Evolutionary conservation across 1,140 invertebrate genomes (phyloP).

Genomic region (Wiebesia pumilae): DNA sequence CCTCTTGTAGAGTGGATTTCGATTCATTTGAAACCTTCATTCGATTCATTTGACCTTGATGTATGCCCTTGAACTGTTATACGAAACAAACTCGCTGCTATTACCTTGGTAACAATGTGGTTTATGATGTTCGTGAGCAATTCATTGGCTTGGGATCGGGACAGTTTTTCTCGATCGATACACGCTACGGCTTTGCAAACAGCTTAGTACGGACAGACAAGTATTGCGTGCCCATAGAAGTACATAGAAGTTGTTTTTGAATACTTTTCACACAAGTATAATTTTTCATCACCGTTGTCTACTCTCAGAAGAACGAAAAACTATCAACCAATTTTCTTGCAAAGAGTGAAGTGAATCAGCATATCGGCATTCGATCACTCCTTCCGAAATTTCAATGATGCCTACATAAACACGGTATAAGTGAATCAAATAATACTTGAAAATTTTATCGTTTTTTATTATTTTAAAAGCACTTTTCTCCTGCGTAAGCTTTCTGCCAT

Average conservation of each 20-base stretch:
- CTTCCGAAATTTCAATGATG: background rate
- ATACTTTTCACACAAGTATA: background rate
- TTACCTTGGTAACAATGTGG: constrained; percentile 13
- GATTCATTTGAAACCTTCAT: background rate
- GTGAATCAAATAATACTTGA: background rate
- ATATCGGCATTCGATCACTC: background rate
- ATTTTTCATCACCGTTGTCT: background rate
- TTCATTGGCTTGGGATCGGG: background rate
- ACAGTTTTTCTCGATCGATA: background rate
- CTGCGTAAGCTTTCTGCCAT: background rate
- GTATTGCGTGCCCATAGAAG: background rate
- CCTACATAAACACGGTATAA: background rate
- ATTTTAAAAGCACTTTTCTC: background rate
- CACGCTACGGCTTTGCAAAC: background rate
- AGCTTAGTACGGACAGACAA: background rate
- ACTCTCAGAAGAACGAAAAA: background rate
- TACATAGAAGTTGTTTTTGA: background rate
- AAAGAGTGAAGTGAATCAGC: background rate
- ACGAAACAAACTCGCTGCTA: background rate
- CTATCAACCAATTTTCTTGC: background rate
- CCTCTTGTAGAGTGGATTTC: background rate
- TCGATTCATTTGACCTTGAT: background rate
- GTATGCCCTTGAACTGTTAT: constrained; percentile 33
- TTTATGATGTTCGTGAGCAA: background rate
- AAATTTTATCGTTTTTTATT: background rate